Evolutionary conservation across 2,113 vertebrate genomes (phyloP), one percentile per base, ranked within the genome.

Genomic region (Coregonus clupeaformis): DNA sequence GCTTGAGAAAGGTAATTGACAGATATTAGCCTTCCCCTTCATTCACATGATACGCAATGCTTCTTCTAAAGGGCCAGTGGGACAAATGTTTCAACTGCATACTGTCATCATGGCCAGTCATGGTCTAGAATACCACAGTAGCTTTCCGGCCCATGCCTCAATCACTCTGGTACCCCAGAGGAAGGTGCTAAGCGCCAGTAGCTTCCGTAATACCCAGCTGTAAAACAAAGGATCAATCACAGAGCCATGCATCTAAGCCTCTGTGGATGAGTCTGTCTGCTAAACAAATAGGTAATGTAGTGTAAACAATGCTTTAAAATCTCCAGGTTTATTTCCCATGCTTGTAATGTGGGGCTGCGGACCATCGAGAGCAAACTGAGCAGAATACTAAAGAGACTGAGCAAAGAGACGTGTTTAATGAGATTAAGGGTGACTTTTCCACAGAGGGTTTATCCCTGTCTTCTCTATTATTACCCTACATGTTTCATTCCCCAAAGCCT

Each of bases 271-370:
- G 73, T 18, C 57, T 74, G 64, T 64, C 72, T 79, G n/a, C 29
- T 71, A 49, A 62, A 81, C 77, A 79, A 84, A 82, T 75, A 82
- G 82, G 74, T 74, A 82, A 83, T 82, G 75, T 45, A 72, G 81
- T 85, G 75, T 75, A 82, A 83, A 81, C 66, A 80, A 70, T 72
- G 68, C 80, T 80, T 70, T 69, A 68, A 74, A 72, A 75, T 76
- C 65, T 77, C 49, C 64, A 52, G 29, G n/a, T 72, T 71, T 45
- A 76, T 45, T n/a, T 25, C 12, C 59, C 14, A 24, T 11, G 9
- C 18, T 73, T 47, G 47, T 16, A 11, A 60, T 62, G 68, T 75
- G 45, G 68, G 66, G 75, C 73, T 74, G 52, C 13, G 72, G 29
- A 76, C 62, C 12, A 45, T 29, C 20, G 14, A 70, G 14, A 22